These are phyloP conservation scores for Xestia c-nigrum DNA, from an alignment of 2,888 invertebrate species.

Conservation along the genomic window DNA sequence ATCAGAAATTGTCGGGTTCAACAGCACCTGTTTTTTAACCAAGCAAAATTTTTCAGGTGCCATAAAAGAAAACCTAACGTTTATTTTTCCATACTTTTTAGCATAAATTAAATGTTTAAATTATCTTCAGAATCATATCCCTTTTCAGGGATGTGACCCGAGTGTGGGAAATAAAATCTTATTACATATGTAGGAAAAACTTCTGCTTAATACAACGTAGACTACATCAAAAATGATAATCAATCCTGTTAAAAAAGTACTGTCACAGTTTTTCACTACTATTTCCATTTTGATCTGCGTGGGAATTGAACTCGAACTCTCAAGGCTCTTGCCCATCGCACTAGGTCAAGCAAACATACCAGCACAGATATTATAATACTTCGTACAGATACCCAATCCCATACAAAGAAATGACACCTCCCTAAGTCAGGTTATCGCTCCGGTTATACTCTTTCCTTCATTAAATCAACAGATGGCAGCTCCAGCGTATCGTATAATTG, in stretches of 20 bases:
- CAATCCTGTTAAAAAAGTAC: not conserved
- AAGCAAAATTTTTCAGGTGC: not conserved
- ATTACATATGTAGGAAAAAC: not conserved
- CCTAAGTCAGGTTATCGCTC: too few species aligned
- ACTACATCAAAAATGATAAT: too few species aligned
- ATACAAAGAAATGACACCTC: too few species aligned
- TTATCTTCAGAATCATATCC: not conserved
- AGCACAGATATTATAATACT: too few species aligned
- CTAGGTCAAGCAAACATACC: slow-evolving; percentile 45
- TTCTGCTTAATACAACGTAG: not conserved
- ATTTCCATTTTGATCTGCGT: not conserved
- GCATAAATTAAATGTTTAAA: not conserved
- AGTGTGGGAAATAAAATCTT: not conserved
- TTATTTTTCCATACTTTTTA: not conserved
- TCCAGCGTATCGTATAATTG: too few species aligned
- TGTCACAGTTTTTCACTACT: not conserved
- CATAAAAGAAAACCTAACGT: not conserved
- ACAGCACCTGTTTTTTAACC: not conserved
- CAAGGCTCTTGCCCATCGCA: slow-evolving; percentile 16
- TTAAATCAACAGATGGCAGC: too few species aligned
- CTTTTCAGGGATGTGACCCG: not conserved
- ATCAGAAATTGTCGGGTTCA: not conserved
- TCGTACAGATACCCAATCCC: too few species aligned
- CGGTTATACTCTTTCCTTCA: too few species aligned
- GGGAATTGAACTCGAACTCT: slow-evolving; percentile 29